Evolutionary conservation across 2,888 invertebrate genomes (phyloP).

Genomic region (Lumbricus terrestris): DNA sequence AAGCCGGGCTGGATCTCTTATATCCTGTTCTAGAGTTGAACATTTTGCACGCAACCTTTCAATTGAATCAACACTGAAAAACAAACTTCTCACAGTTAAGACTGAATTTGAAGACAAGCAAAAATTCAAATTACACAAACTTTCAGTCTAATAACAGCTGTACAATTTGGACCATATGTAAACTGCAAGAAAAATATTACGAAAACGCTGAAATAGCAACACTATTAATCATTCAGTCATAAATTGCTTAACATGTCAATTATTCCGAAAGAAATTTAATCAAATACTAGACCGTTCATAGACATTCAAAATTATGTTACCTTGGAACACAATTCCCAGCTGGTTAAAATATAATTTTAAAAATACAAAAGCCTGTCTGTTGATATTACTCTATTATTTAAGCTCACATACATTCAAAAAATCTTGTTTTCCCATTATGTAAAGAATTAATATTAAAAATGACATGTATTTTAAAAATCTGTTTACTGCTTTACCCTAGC

Average conservation of each 20-base stretch:
- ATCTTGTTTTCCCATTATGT: neutral
- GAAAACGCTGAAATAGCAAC: neutral
- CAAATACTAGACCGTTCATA: too few species aligned
- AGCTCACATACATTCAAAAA: neutral
- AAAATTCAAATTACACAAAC: neutral
- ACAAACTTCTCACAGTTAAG: neutral
- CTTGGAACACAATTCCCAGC: neutral
- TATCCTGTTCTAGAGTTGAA: conserved; percentile 79
- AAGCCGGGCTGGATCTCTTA: conserved; percentile 83
- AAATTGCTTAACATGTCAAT: too few species aligned
- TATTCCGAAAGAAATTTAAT: too few species aligned
- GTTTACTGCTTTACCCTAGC: conserved; percentile 68
- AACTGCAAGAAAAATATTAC: neutral
- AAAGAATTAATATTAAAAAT: neutral
- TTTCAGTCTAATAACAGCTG: neutral
- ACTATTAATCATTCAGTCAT: neutral
- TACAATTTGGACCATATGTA: neutral
- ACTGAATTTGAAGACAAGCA: neutral
- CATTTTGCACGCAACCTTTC: conserved; percentile 87
- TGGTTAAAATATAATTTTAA: neutral
- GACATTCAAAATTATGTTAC: neutral
- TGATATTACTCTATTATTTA: neutral
- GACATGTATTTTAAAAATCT: neutral
- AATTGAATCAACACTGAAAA: conserved; percentile 76
- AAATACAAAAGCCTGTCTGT: too few species aligned